Conservation (phyloP, 2,797 vertebrate genomes). For the Monodelphis domestica region DNA sequence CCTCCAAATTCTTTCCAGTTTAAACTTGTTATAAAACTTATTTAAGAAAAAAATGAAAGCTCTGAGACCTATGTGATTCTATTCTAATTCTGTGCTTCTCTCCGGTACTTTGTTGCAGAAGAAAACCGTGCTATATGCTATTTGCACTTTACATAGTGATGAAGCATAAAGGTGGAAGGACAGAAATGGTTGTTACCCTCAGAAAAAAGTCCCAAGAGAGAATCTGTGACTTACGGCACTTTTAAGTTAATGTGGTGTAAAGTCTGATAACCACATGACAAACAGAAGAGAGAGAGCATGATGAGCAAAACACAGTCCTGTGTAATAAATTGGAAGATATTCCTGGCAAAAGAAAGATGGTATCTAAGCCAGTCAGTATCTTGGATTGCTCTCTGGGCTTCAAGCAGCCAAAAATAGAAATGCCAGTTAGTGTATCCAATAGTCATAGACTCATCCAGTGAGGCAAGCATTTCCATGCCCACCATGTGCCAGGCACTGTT, state of each 20-base stretch:
- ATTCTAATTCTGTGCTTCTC: not conserved
- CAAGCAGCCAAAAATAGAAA: not conserved
- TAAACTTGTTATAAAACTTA: not conserved
- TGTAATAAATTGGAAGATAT: not conserved
- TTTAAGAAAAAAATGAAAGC: not conserved
- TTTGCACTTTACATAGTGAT: not conserved
- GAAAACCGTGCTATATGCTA: not conserved
- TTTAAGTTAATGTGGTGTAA: not conserved
- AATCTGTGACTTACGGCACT: not conserved
- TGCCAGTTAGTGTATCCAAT: not conserved
- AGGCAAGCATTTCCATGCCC: not conserved
- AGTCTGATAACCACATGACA: not conserved
- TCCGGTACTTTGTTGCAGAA: constrained; percentile 26
- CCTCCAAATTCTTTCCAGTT: not conserved
- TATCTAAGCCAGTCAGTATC: not conserved
- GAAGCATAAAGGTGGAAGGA: constrained; percentile 27
- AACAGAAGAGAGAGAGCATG: not conserved
- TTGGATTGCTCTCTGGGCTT: constrained; percentile 30
- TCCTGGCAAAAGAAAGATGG: not conserved
- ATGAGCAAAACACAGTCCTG: not conserved
- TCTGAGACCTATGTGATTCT: too few relatives aligned
- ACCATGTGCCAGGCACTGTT: not conserved
- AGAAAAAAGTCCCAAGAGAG: not conserved
- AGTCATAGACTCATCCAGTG: not conserved
- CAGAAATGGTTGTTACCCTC: not conserved